phyloP scores from a whole-genome alignment of 2,797 vertebrate species.

The Todus mexicanus region DNA sequence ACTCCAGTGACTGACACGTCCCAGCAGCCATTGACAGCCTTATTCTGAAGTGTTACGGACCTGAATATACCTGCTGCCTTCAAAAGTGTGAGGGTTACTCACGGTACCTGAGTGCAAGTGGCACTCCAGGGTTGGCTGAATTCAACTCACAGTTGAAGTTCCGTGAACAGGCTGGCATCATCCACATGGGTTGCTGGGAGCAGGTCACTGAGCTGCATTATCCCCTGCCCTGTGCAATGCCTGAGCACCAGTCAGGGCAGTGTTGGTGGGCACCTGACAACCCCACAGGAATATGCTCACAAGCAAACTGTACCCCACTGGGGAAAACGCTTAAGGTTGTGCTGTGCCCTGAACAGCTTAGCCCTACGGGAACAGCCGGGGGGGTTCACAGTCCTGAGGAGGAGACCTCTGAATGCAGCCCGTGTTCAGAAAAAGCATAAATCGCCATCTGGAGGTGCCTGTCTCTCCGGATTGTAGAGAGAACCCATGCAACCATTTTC shows the following conservation, averaged over 20 bases:
- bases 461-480: neutral
- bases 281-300: neutral
- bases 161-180: neutral
- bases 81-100: neutral
- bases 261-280: accelerated
- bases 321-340: neutral
- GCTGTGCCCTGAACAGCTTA: neutral
- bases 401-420: neutral
- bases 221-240: accelerated
- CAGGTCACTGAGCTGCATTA: too few relatives aligned
- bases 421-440: neutral
- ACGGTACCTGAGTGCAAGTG: neutral
- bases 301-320: accelerated
- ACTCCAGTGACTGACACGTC: neutral
- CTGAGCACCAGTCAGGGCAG: accelerated
- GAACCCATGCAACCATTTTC: neutral
- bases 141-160: neutral
- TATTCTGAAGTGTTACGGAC: neutral
- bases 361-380: neutral
- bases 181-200: accelerated
- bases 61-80: neutral
- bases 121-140: neutral
- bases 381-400: neutral
- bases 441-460: neutral
- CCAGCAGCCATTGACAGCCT: neutral